Evolutionary conservation across 2,797 vertebrate species (phyloP).

Genomic region (Danio tinwini): DNA sequence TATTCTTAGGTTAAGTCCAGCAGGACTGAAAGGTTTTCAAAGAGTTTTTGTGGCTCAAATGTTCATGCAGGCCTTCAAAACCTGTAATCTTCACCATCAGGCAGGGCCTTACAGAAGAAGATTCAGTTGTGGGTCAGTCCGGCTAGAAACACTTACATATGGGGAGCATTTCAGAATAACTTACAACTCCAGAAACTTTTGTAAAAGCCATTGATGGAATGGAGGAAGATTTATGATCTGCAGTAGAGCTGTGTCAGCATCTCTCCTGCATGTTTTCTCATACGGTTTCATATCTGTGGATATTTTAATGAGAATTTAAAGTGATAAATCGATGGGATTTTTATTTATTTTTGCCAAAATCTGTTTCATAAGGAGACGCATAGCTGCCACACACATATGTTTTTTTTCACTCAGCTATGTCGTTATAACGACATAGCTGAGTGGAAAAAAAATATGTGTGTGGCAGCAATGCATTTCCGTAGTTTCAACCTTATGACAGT

Average conservation of each 20-base stretch:
- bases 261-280: neutral
- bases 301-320: neutral
- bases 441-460: too few species aligned
- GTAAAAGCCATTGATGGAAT: constrained; percentile 65
- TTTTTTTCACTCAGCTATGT: too few species aligned
- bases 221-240: constrained; percentile 66
- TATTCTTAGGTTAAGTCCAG: neutral
- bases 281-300: neutral
- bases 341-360: too few species aligned
- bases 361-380: too few species aligned
- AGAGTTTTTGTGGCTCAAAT: constrained; percentile 2
- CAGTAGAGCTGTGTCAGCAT: constrained; percentile 23
- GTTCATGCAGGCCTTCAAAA: neutral
- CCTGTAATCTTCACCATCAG: constrained; percentile 40
- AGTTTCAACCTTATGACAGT: too few species aligned
- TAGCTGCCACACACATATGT: too few species aligned
- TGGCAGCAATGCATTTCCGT: too few species aligned
- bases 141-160: constrained; percentile 72
- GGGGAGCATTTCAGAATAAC: constrained; percentile 69
- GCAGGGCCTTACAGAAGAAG: constrained; percentile 54
- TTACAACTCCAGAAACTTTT: constrained; percentile 68
- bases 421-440: too few species aligned
- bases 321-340: neutral
- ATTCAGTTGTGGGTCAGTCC: constrained; percentile 64
- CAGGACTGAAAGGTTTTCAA: constrained; percentile 15